These are phyloP conservation scores for Zaprionus taronus DNA, from an alignment of 1,140 invertebrate genomes.

Conservation along the genomic window DNA sequence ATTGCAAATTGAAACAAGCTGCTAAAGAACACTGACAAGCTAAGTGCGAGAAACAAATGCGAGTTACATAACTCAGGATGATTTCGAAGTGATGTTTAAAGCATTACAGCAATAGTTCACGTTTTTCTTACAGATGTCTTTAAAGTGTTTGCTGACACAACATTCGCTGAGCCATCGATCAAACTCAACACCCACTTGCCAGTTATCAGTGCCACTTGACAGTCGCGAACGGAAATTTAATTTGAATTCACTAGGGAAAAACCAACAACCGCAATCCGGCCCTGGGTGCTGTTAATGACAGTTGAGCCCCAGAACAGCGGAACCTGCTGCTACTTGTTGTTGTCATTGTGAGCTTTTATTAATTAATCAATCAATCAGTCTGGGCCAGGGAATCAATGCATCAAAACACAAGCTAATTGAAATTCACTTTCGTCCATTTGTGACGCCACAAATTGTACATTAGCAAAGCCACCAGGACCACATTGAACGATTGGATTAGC, in stretches of 20 bases:
- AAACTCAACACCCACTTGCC: neutral
- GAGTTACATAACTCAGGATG: neutral
- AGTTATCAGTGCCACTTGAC: conserved; percentile 43
- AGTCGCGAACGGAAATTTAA: conserved; percentile 64
- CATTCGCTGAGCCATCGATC: conserved; percentile 10
- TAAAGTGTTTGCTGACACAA: neutral
- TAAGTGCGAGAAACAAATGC: conserved; percentile 1
- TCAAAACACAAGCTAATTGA: conserved; percentile 56
- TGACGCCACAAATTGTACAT: conserved; percentile 80
- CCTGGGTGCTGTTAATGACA: conserved; percentile 64
- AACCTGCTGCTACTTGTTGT: conserved; percentile 2
- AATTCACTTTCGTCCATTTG: conserved; percentile 82
- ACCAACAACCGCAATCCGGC: conserved; percentile 29
- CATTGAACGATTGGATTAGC: conserved; percentile 73
- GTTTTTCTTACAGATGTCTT: neutral
- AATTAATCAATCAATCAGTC: conserved; percentile 76
- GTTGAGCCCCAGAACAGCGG: conserved; percentile 35
- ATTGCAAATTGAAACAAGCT: neutral
- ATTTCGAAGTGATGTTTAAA: neutral
- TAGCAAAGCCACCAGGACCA: conserved; percentile 71
- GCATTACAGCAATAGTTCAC: neutral
- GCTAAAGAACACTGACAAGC: neutral
- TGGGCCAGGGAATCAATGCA: conserved; percentile 24
- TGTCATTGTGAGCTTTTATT: conserved; percentile 52
- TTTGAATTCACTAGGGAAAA: conserved; percentile 41